These are phyloP conservation scores for Chloroceryle inda DNA, from an alignment of 2,797 vertebrate genomes.

Conservation along the genomic window DNA sequence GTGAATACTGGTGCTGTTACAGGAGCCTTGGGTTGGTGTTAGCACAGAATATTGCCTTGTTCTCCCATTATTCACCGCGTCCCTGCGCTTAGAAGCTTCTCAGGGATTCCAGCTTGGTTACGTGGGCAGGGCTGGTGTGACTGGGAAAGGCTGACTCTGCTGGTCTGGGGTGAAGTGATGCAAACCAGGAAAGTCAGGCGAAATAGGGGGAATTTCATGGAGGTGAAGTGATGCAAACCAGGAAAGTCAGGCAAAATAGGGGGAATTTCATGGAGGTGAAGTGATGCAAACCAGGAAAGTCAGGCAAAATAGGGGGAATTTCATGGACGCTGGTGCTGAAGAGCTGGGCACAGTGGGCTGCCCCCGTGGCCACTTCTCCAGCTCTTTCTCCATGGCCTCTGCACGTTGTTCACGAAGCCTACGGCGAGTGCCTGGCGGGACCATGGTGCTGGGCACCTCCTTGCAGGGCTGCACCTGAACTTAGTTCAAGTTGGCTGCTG, in stretches of 20 bases:
- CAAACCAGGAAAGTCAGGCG: too few species aligned
- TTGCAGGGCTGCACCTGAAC: neutral
- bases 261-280: too few species aligned
- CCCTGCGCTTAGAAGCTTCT: neutral
- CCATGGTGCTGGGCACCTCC: neutral
- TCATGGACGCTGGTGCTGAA: too few species aligned
- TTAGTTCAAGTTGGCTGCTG: neutral
- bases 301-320: too few species aligned
- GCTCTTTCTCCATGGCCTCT: neutral
- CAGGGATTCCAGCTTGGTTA: neutral
- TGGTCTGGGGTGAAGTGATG: too few species aligned
- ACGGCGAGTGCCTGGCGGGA: too few species aligned
- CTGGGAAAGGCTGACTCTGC: neutral
- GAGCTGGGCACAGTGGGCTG: fast-evolving
- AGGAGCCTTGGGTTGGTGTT: neutral
- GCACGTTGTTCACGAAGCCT: neutral
- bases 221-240: too few species aligned
- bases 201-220: too few species aligned
- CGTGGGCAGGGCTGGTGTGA: neutral
- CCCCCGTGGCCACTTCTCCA: neutral
- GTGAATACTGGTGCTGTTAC: neutral
- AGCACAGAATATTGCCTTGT: neutral
- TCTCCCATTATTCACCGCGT: neutral
- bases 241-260: too few species aligned
- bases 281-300: too few species aligned